Base-by-base conservation (phyloP, 30 jellyfish, hydroid and myxozoan species). In the Mastigias papua region DNA sequence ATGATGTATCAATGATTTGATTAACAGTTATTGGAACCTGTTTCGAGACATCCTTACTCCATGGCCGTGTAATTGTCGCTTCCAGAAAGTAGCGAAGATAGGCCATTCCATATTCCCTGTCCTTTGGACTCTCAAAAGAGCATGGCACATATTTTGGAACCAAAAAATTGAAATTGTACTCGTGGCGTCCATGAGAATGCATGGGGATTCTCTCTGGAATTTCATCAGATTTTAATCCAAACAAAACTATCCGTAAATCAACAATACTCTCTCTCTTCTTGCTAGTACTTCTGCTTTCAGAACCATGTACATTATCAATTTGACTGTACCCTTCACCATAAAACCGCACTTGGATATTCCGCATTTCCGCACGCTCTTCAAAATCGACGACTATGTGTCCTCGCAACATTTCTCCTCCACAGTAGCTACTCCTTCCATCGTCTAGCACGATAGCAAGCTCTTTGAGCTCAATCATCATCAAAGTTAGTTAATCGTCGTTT, bases 51-150 rank as follows among this genome's bases (percentile, higher is more conserved):
- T 86, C 86, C 8, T 65, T 34, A 64, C 76, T 86, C 89, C 94
- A 77, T 30, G 97, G 98, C 31, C 98, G 88, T 4, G 85, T 54
- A 2, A 96, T 81, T 13, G 93, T 69, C 9, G 98, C 99, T 70
- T 78, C 84, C 25, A 96, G 72, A 61, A 27, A 78, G 84, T 96
- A 96, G 17, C 89, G 89, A 7, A 88, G 93, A 62, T 30, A 90
- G 58, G 91, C 91, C 25, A 82, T 65, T 8, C 97, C 97, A 48
- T 49, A 71, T 29, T 89, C 92, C 10, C 87, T 96, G 7, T 96
- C 97, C 32, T 81, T 87, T 31, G 99, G 99, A 73, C 99, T 96
- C 66, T 96, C 97, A 73, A 96, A 96, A 9, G 98, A 80, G 54
- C 93, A 60, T 16, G 99, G 99, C 17, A 96, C 86, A 73, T 85